phyloP scores from a whole-genome alignment of 2,888 invertebrate genomes.

The Eueremaeus valkanovi region DNA sequence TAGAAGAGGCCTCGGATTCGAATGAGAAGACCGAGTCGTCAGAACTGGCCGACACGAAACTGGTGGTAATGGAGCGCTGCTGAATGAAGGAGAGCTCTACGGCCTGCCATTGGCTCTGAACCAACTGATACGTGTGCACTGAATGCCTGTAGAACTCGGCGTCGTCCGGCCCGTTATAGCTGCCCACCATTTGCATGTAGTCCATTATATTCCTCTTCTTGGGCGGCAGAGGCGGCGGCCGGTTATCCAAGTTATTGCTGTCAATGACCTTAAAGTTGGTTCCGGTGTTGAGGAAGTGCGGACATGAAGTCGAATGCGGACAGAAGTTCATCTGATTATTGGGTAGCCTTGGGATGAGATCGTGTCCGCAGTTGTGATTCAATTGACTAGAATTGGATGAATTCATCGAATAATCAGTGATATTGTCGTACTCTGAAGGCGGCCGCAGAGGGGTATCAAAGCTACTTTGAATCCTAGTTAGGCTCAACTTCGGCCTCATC shows the following conservation, averaged over 20 bases:
- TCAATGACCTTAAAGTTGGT: not conserved
- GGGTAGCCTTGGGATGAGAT: not conserved
- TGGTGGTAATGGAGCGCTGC: conserved; percentile 43
- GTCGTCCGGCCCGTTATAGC: conserved; percentile 69
- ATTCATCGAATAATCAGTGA: not conserved
- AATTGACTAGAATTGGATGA: not conserved
- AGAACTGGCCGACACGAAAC: conserved; percentile 40
- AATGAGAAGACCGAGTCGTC: conserved; percentile 18
- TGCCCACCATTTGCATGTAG: conserved; percentile 84
- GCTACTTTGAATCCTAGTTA: conserved; percentile 3
- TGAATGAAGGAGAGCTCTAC: conserved; percentile 44
- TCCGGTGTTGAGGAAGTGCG: conserved; percentile 34
- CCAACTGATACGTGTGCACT: conserved; percentile 69
- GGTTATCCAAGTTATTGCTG: conserved; percentile 43
- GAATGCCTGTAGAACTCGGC: conserved; percentile 80
- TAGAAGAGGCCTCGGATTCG: not conserved
- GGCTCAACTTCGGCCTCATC: conserved; percentile 12
- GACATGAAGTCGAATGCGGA: conserved; percentile 44
- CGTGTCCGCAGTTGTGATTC: not conserved
- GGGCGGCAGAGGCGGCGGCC: conserved; percentile 75
- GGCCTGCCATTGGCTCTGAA: conserved; percentile 59
- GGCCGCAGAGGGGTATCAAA: not conserved
- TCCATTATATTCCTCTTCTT: conserved; percentile 79
- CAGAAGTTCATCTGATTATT: conserved; percentile 38
- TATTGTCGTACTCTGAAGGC: conserved; percentile 23